These are phyloP conservation scores for Lytechinus pictus DNA, from an alignment of 35 echinoderm and acorn worm species.

Conservation along the genomic window DNA sequence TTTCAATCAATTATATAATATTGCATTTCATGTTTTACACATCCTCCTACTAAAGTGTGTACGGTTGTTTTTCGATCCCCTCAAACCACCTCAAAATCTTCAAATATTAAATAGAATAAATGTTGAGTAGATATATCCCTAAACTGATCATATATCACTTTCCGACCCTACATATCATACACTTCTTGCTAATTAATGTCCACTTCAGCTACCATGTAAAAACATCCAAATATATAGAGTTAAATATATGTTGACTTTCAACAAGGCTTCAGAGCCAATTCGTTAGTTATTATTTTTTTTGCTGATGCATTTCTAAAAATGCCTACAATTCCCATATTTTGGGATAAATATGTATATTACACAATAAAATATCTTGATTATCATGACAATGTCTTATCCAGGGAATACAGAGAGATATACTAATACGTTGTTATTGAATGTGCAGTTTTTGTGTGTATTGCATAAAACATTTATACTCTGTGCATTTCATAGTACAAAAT, in stretches of 20 bases:
- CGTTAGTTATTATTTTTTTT: neutral
- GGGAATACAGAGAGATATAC: neutral
- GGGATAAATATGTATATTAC: neutral
- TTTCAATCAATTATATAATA: neutral
- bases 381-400: neutral
- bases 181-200: neutral
- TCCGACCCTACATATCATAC: conserved; percentile 9
- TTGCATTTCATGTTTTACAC: neutral
- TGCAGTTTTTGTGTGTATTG: neutral
- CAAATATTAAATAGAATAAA: conserved; percentile 1
- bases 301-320: conserved; percentile 12
- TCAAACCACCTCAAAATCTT: conserved; percentile 11
- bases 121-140: neutral
- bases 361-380: conserved; percentile 4
- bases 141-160: neutral
- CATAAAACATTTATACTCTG: neutral
- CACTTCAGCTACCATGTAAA: neutral
- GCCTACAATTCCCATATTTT: neutral
- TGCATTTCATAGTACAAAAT: neutral
- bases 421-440: neutral
- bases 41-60: neutral
- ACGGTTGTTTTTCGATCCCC: neutral
- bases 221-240: conserved; percentile 6
- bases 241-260: neutral
- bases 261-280: neutral